phyloP scores from a whole-genome alignment of 2,797 vertebrate genomes.

The Pipistrellus pygmaeus region DNA sequence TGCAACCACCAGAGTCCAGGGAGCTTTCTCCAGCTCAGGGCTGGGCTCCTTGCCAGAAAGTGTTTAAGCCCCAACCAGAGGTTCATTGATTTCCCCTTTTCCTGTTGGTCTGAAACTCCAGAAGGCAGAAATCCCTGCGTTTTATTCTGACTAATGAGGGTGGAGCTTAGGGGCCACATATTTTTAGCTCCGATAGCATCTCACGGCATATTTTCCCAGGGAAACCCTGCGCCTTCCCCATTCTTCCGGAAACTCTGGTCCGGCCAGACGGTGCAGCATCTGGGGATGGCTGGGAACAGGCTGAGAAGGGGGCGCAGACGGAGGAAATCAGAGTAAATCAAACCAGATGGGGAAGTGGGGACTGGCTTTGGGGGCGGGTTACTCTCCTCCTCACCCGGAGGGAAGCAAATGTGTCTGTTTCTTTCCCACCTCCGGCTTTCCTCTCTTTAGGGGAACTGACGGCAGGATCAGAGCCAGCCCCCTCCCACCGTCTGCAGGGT shows the following conservation, averaged over 20 bases:
- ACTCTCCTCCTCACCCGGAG: background rate
- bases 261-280: constrained; percentile 31
- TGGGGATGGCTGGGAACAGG: constrained; percentile 37
- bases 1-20: rapidly evolving
- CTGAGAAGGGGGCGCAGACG: background rate
- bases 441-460: background rate
- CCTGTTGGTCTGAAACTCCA: constrained; percentile 56
- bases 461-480: background rate
- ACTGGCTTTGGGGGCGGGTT: background rate
- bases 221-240: constrained; percentile 16
- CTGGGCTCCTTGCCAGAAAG: constrained; percentile 28
- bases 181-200: constrained; percentile 50
- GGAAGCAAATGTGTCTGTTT: background rate
- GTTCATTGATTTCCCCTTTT: constrained; percentile 26
- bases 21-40: background rate
- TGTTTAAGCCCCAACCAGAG: background rate
- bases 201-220: constrained; percentile 71
- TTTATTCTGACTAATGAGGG: constrained; percentile 56
- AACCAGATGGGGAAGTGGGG: constrained; percentile 49
- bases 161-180: constrained; percentile 28
- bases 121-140: constrained; percentile 58
- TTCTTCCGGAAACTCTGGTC: constrained; percentile 40
- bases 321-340: constrained; percentile 54
- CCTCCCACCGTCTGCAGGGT: background rate
- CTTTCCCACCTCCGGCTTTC: background rate